Percentiles rank a stretch among this genome's conserved stretches.
These are phyloP conservation scores for Aleadryas rufinucha DNA, from an alignment of 2,113 vertebrate species.

Conservation along the genomic window DNA sequence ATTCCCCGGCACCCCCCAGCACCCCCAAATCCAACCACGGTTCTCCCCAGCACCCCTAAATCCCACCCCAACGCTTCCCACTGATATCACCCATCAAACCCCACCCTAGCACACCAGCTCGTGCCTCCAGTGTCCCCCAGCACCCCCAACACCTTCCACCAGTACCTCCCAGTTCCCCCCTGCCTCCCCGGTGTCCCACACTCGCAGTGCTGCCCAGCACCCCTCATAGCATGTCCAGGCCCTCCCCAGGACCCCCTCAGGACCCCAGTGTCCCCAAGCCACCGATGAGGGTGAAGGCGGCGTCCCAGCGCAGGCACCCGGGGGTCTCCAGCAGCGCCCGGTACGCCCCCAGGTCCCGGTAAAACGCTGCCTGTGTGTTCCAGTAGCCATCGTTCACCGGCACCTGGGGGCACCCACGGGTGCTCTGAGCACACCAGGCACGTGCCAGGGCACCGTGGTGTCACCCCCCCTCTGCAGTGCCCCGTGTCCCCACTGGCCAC, in stretches of 20 bases:
- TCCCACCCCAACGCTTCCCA: neutral
- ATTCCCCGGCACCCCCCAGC: neutral
- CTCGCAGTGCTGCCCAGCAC: neutral
- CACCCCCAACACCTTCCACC: neutral
- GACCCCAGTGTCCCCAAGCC: neutral
- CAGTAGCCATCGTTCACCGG: neutral
- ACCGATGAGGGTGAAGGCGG: neutral
- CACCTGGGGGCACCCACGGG: neutral
- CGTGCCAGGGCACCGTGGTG: rapidly evolving
- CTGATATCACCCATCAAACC: neutral
- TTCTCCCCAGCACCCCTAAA: neutral
- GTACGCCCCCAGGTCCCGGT: neutral
- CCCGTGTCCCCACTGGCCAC: neutral
- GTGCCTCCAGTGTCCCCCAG: neutral
- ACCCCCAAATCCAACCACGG: neutral
- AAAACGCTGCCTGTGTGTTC: neutral
- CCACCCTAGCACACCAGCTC: neutral
- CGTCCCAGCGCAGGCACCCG: neutral
- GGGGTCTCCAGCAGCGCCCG: constrained; percentile 8
- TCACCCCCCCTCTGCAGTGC: neutral
- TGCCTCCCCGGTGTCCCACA: rapidly evolving
- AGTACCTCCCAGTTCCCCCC: neutral
- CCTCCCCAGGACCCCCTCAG: too few relatives aligned
- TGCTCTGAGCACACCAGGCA: neutral
- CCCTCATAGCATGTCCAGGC: neutral